Conservation (phyloP, 30 jellyfish, hydroid and myxozoan genomes). For the Chrysaora quinquecirrha region DNA sequence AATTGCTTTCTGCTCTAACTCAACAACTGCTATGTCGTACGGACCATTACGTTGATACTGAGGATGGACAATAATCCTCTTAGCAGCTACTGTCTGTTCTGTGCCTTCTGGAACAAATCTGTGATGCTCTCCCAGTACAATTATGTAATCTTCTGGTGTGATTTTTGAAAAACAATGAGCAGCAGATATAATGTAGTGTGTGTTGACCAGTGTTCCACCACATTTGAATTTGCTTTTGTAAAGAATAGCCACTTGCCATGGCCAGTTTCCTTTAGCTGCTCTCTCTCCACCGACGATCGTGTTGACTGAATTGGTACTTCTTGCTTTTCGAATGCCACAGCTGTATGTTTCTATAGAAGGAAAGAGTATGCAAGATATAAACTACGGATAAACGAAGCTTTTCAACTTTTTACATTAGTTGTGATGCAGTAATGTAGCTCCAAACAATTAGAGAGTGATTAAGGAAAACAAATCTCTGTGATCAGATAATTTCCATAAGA, state of each 20-base stretch:
- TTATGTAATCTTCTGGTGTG: slow-evolving; percentile 14
- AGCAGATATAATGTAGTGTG: slow-evolving; percentile 74
- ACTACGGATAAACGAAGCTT: not conserved
- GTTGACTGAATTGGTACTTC: not conserved
- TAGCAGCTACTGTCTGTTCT: slow-evolving; percentile 53
- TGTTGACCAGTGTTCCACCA: slow-evolving; percentile 83
- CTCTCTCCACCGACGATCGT: slow-evolving; percentile 63
- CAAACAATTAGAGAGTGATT: not conserved
- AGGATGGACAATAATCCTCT: slow-evolving; percentile 61
- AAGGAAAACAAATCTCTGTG: not conserved
- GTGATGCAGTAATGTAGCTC: not conserved
- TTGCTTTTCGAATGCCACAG: slow-evolving; percentile 71
- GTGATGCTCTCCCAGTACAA: slow-evolving; percentile 82
- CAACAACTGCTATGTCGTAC: slow-evolving; percentile 73
- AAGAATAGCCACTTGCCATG: slow-evolving; percentile 90
- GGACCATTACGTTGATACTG: slow-evolving; percentile 10
- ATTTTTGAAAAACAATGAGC: slow-evolving; percentile 78
- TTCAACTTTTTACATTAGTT: not conserved
- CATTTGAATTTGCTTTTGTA: slow-evolving; percentile 59
- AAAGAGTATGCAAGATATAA: too few relatives aligned
- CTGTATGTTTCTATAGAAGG: slow-evolving; percentile 37
- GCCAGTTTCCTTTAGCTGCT: slow-evolving; percentile 82
- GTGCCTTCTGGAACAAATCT: slow-evolving; percentile 65
- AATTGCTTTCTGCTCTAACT: slow-evolving; percentile 62
- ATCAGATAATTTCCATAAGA: too few relatives aligned